Conservation (phyloP, 2,888 invertebrate genomes). For the Pemphredon lugubris region DNA sequence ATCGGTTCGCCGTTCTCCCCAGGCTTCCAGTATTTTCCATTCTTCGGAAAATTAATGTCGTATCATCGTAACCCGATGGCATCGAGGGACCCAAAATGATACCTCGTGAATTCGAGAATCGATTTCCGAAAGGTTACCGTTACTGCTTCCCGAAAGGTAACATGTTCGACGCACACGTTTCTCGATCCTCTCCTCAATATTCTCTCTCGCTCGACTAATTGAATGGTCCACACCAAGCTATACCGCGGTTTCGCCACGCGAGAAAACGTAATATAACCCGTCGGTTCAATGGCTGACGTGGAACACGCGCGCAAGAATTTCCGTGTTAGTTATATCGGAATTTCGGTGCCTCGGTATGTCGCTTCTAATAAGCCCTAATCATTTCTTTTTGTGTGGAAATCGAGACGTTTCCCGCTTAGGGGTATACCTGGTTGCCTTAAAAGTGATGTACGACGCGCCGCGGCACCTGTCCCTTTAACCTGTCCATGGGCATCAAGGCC, state of each 20-base stretch:
- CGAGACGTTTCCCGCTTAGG: constrained; percentile 48
- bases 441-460: constrained; percentile 68
- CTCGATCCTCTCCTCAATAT: no score
- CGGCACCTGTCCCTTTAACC: constrained; percentile 74
- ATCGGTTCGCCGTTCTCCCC: constrained; percentile 43
- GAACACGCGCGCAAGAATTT: constrained; percentile 45
- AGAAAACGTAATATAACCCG: neutral
- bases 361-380: constrained; percentile 65
- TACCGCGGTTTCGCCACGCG: no score
- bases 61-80: no score
- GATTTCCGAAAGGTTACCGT: no score
- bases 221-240: no score
- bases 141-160: no score
- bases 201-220: no score
- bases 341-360: constrained; percentile 52
- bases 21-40: neutral
- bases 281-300: constrained; percentile 16
- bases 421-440: constrained; percentile 50
- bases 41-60: no score
- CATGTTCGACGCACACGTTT: no score
- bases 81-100: no score
- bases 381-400: constrained; percentile 64
- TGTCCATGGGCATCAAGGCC: constrained; percentile 54
- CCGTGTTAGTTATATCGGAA: constrained; percentile 34
- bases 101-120: no score